Base-by-base conservation (phyloP, 2,797 vertebrate species). In the Kryptopterus vitreolus region DNA sequence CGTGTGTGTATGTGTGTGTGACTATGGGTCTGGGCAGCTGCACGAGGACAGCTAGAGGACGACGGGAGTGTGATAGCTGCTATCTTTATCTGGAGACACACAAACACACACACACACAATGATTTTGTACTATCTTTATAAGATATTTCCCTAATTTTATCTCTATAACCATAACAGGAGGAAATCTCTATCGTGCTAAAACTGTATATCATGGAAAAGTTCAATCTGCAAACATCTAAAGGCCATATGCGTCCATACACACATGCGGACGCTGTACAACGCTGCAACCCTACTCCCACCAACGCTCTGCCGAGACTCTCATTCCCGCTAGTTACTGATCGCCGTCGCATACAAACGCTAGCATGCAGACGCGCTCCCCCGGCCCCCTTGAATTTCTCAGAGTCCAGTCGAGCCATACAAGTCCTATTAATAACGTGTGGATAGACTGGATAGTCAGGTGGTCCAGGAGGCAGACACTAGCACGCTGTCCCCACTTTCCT, bases 341-440 rank as follows among this genome's bases (percentile, higher is more conserved):
- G n/a, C 24, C 87, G 75, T 16, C 63, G 70, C 66, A 79, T 76
- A 76, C 50, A 70, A 35, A 72, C 22, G 53, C 57, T 48, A 53
- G 18, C 69, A 76, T 58, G 26, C 65, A 61, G 62, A 68, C 65
- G 81, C 82, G 84, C 83, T 65, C 78, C 50, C 65, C 82, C 72
- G 38, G 26, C 81, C 86, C n/a, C 87, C 85, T 78, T 80, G 84
- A 84, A 88, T 88, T 86, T 70, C 83, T 88, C 86, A 90, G 74
- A 86, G 86, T 87, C 91, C 85, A 82, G 80, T 83, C 74, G 57
- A 77, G 79, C 85, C 90, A 90, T 89, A 91, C 82, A 48, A 90
- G 90, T 86, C 87, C 93, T 93, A 93, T 92, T 93, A 92, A 93
- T 93, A 94, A 93, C 86, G 89, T 92, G 92, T 89, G 90, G 92